A percentile compares a stretch with the other conserved stretches of the same genome.
phyloP scores from a whole-genome alignment of 2,888 invertebrate species.

The Drosophila planitibia region DNA sequence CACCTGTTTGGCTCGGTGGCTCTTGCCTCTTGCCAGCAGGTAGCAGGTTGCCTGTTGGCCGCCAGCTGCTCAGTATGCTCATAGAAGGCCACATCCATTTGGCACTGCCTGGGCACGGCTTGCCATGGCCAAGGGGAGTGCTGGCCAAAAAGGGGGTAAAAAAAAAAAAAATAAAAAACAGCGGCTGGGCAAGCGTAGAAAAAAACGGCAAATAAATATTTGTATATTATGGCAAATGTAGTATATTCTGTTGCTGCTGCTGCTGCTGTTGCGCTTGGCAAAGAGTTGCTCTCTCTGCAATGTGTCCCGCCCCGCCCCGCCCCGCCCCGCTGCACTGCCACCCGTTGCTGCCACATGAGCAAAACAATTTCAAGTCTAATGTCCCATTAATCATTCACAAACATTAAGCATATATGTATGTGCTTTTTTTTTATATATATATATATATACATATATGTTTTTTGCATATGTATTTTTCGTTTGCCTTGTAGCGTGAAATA shows the following conservation, averaged over 20 bases:
- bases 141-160: conserved; percentile 2
- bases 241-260: conserved; percentile 42
- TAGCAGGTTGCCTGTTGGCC: conserved; percentile 22
- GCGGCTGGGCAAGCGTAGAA: conserved; percentile 29
- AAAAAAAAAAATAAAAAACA: neutral
- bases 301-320: conserved; percentile 5
- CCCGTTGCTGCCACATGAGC: conserved; percentile 44
- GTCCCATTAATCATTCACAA: conserved; percentile 79
- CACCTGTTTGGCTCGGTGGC: conserved; percentile 65
- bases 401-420: conserved; percentile 69
- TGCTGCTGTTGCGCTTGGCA: conserved; percentile 50
- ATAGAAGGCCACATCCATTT: conserved; percentile 58
- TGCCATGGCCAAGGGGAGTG: conserved; percentile 13
- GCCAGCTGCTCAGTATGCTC: conserved; percentile 43
- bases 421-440: neutral
- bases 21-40: conserved; percentile 6
- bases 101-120: conserved; percentile 14
- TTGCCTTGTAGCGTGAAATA: conserved; percentile 75
- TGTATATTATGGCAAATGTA: conserved; percentile 68
- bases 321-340: conserved; percentile 5
- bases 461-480: conserved; percentile 14
- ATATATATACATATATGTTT: conserved; percentile 41
- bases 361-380: conserved; percentile 81
- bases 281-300: conserved; percentile 28
- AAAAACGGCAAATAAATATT: conserved; percentile 71